These are phyloP conservation scores for Perodicticus potto DNA, from an alignment of 2,797 vertebrate genomes.

Conservation along the genomic window DNA sequence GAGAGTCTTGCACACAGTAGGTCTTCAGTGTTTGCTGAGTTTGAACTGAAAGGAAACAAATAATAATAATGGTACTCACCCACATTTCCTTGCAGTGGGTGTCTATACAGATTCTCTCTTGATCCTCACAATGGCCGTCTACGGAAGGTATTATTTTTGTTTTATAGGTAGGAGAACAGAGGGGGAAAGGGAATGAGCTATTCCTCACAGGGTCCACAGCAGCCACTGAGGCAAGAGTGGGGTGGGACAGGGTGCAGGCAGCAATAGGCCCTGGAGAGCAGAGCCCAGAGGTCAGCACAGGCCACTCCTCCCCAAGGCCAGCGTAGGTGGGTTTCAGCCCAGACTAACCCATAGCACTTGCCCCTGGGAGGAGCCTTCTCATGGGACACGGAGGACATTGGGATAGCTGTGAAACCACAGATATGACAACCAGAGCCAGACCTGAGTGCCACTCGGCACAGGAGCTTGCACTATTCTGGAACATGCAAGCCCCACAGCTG, in stretches of 20 bases:
- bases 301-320: background rate
- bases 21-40: background rate
- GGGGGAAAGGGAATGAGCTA: background rate
- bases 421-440: background rate
- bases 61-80: background rate
- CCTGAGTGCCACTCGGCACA: background rate
- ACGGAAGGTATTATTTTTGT: background rate
- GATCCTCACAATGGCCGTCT: background rate
- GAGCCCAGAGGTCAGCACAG: background rate
- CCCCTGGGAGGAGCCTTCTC: background rate
- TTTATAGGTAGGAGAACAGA: background rate
- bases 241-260: background rate
- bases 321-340: background rate
- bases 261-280: rapidly evolving
- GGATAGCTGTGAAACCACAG: conserved; percentile 69
- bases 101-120: background rate
- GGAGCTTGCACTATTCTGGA: background rate
- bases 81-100: background rate
- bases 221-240: background rate
- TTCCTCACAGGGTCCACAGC: no score
- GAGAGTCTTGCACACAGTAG: background rate
- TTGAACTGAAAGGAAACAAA: background rate
- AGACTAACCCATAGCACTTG: background rate
- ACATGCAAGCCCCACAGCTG: conserved; percentile 54
- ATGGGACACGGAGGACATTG: background rate